Evolutionary conservation across 2,113 vertebrate species (phyloP).

Genomic region (Gasterosteus nipponicus): DNA sequence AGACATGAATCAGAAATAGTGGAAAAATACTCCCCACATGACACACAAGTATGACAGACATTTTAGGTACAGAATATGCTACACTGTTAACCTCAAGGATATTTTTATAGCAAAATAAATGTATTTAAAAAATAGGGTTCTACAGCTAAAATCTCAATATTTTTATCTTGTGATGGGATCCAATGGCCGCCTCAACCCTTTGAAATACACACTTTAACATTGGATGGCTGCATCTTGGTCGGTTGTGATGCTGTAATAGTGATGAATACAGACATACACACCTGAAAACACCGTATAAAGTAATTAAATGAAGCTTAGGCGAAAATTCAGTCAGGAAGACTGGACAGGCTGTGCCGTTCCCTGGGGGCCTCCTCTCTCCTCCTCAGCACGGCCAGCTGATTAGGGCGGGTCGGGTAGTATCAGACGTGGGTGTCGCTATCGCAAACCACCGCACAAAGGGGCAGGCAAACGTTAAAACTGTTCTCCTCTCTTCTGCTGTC

Average conservation of each 20-base stretch:
- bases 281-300: background rate
- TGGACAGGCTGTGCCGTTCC: too few species aligned
- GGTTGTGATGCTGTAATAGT: background rate
- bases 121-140: background rate
- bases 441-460: too few species aligned
- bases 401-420: too few species aligned
- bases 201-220: background rate
- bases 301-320: too few species aligned
- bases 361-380: too few species aligned
- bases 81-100: constrained; percentile 9
- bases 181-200: background rate
- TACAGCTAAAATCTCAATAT: background rate
- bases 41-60: constrained; percentile 51
- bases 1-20: constrained; percentile 55
- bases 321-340: too few species aligned
- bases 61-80: constrained; percentile 45
- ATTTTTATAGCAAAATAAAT: background rate
- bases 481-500: too few species aligned
- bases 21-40: constrained; percentile 37
- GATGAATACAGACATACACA: background rate
- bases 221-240: background rate
- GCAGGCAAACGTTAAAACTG: too few species aligned
- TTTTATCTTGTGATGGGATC: background rate
- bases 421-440: too few species aligned
- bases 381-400: too few species aligned